phyloP scores from a whole-genome alignment of 2,888 invertebrate species.

The Acanthopleura granulata region DNA sequence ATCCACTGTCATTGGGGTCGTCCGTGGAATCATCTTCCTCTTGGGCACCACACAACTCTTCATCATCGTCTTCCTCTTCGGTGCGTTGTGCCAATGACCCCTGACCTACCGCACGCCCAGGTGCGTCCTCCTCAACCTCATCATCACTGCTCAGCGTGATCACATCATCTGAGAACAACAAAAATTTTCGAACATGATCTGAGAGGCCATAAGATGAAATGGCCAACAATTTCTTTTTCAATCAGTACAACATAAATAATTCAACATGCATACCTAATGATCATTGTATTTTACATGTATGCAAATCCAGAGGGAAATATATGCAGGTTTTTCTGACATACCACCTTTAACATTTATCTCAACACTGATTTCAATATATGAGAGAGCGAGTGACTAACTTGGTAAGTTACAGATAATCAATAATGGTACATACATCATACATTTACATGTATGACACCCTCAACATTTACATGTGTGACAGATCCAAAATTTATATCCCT shows the following conservation, averaged over 20 bases:
- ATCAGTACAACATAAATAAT: background rate
- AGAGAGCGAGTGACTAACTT: too few relatives aligned
- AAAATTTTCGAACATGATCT: background rate
- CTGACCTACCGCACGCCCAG: background rate
- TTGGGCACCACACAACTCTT: slow-evolving; percentile 30
- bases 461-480: too few relatives aligned
- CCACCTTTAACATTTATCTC: too few relatives aligned
- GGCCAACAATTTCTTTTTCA: too few relatives aligned
- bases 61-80: slow-evolving; percentile 69
- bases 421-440: too few relatives aligned
- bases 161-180: slow-evolving; percentile 29
- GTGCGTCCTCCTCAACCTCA: slow-evolving; percentile 29
- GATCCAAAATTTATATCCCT: background rate
- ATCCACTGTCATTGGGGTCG: slow-evolving; percentile 90
- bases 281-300: background rate
- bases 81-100: background rate
- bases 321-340: too few relatives aligned
- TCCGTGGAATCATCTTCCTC: slow-evolving; percentile 78
- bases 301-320: too few relatives aligned
- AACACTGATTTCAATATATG: too few relatives aligned
- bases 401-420: too few relatives aligned
- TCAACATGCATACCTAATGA: background rate
- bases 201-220: too few relatives aligned
- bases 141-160: slow-evolving; percentile 52
- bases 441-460: too few relatives aligned